phyloP scores from a whole-genome alignment of 2,888 invertebrate genomes.

The Oscheius sp. region DNA sequence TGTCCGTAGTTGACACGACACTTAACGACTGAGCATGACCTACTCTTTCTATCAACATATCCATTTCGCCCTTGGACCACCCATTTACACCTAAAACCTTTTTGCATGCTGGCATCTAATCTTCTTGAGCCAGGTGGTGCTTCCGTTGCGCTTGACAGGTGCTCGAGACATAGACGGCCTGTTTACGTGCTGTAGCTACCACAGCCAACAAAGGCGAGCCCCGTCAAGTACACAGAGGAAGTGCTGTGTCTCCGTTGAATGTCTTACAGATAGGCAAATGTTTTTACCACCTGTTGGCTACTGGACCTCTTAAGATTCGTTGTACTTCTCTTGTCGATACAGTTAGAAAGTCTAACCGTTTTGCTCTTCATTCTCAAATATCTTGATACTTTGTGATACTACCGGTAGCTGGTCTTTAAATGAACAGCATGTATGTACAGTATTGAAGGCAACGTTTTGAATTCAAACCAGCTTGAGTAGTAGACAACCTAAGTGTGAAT shows the following conservation, averaged over 20 bases:
- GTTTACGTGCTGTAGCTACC: constrained; percentile 40
- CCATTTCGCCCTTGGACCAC: not conserved
- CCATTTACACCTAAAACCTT: not conserved
- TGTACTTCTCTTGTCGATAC: too few relatives aligned
- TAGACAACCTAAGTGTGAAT: too few relatives aligned
- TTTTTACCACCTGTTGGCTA: too few relatives aligned
- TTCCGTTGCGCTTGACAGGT: constrained; percentile 37
- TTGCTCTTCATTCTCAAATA: too few relatives aligned
- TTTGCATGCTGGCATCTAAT: constrained; percentile 10
- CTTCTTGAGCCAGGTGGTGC: constrained; percentile 28
- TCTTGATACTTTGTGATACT: too few relatives aligned
- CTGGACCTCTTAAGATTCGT: too few relatives aligned
- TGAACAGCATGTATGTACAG: too few relatives aligned
- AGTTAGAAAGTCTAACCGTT: too few relatives aligned
- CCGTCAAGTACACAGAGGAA: constrained; percentile 37
- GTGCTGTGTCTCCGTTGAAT: constrained; percentile 13
- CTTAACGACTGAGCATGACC: not conserved
- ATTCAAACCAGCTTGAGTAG: too few relatives aligned
- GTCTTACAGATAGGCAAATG: too few relatives aligned
- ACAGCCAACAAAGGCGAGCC: constrained; percentile 39
- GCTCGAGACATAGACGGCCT: constrained; percentile 33
- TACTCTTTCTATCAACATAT: not conserved
- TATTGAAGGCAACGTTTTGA: too few relatives aligned
- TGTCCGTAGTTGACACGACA: not conserved
- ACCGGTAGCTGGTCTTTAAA: too few relatives aligned